These are phyloP conservation scores for Papilio aristodemus DNA, from an alignment of 1,140 invertebrate genomes.

Conservation along the genomic window DNA sequence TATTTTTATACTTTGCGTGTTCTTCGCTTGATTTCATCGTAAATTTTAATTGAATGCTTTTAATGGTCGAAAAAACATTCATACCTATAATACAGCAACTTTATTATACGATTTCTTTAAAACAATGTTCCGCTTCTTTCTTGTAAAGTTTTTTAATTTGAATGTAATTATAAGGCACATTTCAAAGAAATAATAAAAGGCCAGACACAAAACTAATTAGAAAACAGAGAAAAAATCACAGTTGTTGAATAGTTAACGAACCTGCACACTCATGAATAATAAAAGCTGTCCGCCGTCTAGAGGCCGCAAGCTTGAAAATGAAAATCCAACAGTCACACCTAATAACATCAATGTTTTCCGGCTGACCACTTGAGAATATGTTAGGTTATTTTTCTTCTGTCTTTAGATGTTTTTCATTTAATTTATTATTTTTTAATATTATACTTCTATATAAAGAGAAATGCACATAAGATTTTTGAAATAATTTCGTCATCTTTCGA, in stretches of 20 bases:
- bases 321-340: constrained; percentile 1
- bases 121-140: not conserved
- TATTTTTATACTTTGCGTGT: constrained; percentile 7
- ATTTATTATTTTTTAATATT: too few relatives aligned
- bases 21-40: constrained; percentile 6
- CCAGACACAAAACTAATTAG: not conserved
- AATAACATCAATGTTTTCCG: constrained; percentile 2
- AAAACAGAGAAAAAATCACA: constrained; percentile 7
- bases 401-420: too few relatives aligned
- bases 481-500: too few relatives aligned
- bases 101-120: not conserved
- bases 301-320: not conserved
- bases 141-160: not conserved
- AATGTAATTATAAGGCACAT: not conserved
- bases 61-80: constrained; percentile 2
- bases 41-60: constrained; percentile 16
- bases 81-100: not conserved
- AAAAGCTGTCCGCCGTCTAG: not conserved
- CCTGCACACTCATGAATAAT: constrained; percentile 13
- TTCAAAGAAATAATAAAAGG: not conserved
- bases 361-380: not conserved
- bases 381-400: too few relatives aligned
- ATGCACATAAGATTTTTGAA: too few relatives aligned
- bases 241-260: constrained; percentile 6
- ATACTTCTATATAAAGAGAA: too few relatives aligned